phyloP scores from a whole-genome alignment of 2,888 invertebrate genomes.

The Alitta virens region DNA sequence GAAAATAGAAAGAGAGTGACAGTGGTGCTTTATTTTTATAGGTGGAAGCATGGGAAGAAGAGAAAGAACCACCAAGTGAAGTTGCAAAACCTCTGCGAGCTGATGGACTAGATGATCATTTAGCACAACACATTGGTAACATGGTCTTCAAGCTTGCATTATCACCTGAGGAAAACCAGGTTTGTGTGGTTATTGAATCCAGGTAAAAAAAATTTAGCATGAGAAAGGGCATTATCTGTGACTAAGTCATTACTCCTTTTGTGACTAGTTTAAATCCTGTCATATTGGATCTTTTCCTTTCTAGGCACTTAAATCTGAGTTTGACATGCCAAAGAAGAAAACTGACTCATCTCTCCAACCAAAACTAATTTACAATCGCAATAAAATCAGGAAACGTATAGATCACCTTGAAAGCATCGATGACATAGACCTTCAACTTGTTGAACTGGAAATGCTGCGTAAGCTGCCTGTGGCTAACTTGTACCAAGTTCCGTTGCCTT shows the following conservation, averaged over 20 bases:
- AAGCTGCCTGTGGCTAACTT: conserved; percentile 29
- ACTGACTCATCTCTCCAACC: conserved; percentile 36
- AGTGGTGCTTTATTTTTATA: conserved; percentile 28
- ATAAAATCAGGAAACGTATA: conserved; percentile 43
- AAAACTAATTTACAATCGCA: conserved; percentile 43
- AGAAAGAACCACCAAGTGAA: conserved; percentile 48
- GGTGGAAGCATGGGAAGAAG: conserved; percentile 50
- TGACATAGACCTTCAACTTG: conserved; percentile 43
- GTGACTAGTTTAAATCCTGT: too few relatives aligned
- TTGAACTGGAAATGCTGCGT: conserved; percentile 45
- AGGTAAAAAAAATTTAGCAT: too few relatives aligned
- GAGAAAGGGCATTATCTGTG: too few relatives aligned
- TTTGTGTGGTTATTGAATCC: too few relatives aligned
- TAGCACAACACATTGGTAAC: conserved; percentile 43
- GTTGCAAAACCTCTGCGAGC: conserved; percentile 35
- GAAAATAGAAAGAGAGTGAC: too few relatives aligned
- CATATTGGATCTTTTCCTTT: too few relatives aligned
- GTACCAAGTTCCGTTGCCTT: conserved; percentile 27
- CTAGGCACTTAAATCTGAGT: conserved; percentile 20
- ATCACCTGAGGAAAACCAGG: conserved; percentile 46
- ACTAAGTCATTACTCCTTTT: too few relatives aligned
- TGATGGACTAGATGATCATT: conserved; percentile 44
- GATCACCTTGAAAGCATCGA: conserved; percentile 43
- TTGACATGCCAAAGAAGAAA: conserved; percentile 34
- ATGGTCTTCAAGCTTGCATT: conserved; percentile 50